Percentiles rank a stretch among this genome's conserved stretches.
These are phyloP conservation scores for Eublepharis macularius DNA, from an alignment of 2,113 vertebrate species.

Conservation along the genomic window DNA sequence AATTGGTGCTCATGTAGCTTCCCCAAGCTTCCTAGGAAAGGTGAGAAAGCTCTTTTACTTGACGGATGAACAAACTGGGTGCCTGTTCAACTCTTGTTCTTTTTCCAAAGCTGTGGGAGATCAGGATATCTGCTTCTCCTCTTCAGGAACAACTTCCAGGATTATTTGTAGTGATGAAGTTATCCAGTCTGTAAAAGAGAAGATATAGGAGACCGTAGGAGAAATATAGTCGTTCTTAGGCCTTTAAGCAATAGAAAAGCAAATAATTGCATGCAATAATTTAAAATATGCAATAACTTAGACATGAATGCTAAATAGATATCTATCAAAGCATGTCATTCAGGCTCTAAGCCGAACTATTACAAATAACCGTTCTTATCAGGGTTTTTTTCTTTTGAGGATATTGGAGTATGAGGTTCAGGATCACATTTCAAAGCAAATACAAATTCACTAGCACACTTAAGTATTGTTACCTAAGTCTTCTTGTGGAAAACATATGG, in stretches of 20 bases:
- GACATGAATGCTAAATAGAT: neutral
- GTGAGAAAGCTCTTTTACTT: slow-evolving; percentile 2
- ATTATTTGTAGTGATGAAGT: slow-evolving; percentile 88
- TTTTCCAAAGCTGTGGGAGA: neutral
- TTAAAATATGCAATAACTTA: neutral
- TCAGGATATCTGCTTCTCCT: slow-evolving; percentile 74
- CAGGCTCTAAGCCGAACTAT: no score
- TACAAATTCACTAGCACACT: neutral
- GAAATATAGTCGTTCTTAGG: no score
- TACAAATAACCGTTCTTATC: no score
- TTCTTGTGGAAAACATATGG: neutral
- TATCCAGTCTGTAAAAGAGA: slow-evolving; percentile 78
- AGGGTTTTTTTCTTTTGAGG: neutral
- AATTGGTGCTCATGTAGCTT: neutral
- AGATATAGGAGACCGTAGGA: slow-evolving; percentile 32
- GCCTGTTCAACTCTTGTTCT: slow-evolving; percentile 32
- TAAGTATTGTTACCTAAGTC: neutral
- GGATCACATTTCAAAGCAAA: neutral
- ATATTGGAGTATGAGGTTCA: no score
- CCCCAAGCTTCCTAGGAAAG: slow-evolving; percentile 35
- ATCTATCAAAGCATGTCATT: neutral
- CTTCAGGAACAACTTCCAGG: slow-evolving; percentile 87
- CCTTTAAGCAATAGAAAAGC: neutral
- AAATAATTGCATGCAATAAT: neutral
- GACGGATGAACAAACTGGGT: slow-evolving; percentile 37